These are phyloP conservation scores for Eupithecia abbreviata DNA, from an alignment of 2,888 invertebrate genomes.

Conservation along the genomic window DNA sequence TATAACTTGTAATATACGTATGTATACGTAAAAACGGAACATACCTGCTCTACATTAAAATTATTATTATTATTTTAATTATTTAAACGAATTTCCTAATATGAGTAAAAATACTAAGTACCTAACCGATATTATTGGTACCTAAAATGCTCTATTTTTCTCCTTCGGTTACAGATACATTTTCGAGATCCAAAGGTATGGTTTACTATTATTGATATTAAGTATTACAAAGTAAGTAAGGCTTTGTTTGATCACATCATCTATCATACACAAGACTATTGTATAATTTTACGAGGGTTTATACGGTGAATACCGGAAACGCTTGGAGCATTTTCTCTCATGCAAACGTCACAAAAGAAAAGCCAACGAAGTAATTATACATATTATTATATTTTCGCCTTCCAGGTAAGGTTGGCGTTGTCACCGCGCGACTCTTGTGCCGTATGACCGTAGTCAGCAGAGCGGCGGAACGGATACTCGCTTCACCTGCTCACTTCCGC, in stretches of 20 bases:
- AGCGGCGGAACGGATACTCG: constrained; percentile 72
- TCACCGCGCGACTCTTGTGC: constrained; percentile 49
- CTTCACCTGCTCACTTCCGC: constrained; percentile 77
- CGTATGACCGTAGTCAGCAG: constrained; percentile 48
- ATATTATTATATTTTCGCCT: constrained; percentile 45
- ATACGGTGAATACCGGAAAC: neutral
- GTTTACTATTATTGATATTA: neutral
- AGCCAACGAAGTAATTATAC: neutral
- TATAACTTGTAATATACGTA: too few relatives aligned
- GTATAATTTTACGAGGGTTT: neutral
- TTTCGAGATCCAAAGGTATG: neutral
- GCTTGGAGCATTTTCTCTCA: neutral
- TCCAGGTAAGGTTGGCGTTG: constrained; percentile 48
- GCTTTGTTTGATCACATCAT: too few relatives aligned
- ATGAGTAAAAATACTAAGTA: neutral
- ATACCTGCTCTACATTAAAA: neutral
- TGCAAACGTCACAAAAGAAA: neutral
- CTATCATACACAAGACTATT: neutral
- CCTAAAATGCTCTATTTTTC: too few relatives aligned
- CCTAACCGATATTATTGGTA: too few relatives aligned
- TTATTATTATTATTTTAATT: too few relatives aligned
- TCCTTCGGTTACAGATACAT: too few relatives aligned
- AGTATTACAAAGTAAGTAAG: neutral
- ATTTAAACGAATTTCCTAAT: neutral
- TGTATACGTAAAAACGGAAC: neutral